Base-by-base conservation (phyloP, 1,140 invertebrate species). In the Stegodyphus dumicola region DNA sequence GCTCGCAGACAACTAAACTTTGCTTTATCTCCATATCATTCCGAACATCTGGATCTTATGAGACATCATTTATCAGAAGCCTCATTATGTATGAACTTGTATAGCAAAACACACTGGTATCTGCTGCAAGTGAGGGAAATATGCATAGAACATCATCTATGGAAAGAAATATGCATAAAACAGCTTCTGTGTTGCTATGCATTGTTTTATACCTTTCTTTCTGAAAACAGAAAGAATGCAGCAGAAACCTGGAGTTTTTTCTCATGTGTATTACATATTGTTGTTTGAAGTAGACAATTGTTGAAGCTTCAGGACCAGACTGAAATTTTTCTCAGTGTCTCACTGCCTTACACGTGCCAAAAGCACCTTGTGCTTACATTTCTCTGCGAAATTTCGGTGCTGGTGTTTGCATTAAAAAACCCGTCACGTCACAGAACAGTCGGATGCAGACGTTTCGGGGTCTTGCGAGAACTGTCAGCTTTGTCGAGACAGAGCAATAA, bases 321-420 rank as follows among this genome's bases (percentile, higher is more conserved):
- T 60, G 49, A 51, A 76, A 56, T 71, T 75, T 79, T 86, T 86
- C 85, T 80, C 85, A 86, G 85, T 86, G 85, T 86, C 77, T 86
- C 85, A 86, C 85, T 86, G 85, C 85, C 85, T 86, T 86, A 86
- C 77, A 78, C 77, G 85, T 86, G 85, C 85, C 85, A 86, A 86
- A 86, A 86, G 85, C 85, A 86, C 77, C 71, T 76, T 80, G 77
- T 86, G 85, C 77, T 86, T 86, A 74, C 15, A 76, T 86, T 79
- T 69, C 70, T 86, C 77, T 64, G 76, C 66, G 74, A 77, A 80
- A 74, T 75, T 33, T 76, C 76, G 85, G 85, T 86, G 85, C 85
- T 86, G 85, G 85, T 18, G 71, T 77, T 86, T 52, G 51, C 76
- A 70, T 51, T 18, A 67, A 73, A 17, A 76, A 71, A n/a, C 66